Conservation (phyloP, 2,888 invertebrate species). For the Drosophila yooni region DNA sequence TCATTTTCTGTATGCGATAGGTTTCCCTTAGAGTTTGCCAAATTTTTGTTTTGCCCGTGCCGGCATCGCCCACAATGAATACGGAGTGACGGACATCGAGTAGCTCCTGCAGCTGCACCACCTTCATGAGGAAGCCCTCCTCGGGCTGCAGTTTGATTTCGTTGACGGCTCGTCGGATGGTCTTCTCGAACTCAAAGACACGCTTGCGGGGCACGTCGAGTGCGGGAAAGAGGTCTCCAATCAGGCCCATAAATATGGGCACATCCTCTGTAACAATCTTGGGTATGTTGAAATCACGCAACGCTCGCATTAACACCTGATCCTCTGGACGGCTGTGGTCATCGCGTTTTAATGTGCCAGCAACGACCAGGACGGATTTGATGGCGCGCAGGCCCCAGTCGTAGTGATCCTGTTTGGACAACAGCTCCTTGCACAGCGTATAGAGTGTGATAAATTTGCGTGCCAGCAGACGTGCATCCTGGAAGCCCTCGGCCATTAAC, state of each 20-base stretch:
- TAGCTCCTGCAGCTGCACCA: slow-evolving; percentile 96
- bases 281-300: slow-evolving; percentile 97
- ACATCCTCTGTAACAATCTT: slow-evolving; percentile 97
- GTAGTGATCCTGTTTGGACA: slow-evolving; percentile 98
- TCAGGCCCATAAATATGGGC: slow-evolving; percentile 97
- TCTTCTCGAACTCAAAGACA: slow-evolving; percentile 93
- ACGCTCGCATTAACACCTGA: slow-evolving; percentile 96
- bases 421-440: slow-evolving; percentile 94
- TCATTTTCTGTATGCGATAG: slow-evolving; percentile 88
- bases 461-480: slow-evolving; percentile 95
- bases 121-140: slow-evolving; percentile 94
- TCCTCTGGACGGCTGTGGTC: slow-evolving; percentile 94
- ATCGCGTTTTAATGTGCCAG: slow-evolving; percentile 94
- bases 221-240: slow-evolving; percentile 96
- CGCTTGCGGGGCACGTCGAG: slow-evolving; percentile 96
- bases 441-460: slow-evolving; percentile 98
- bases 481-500: slow-evolving; percentile 98
- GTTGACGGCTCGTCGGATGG: slow-evolving; percentile 90
- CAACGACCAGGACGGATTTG: slow-evolving; percentile 97
- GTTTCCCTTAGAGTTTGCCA: slow-evolving; percentile 96
- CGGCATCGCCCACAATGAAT: slow-evolving; percentile 93
- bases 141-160: slow-evolving; percentile 96
- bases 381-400: slow-evolving; percentile 99
- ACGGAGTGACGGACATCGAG: slow-evolving; percentile 98
- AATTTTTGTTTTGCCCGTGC: slow-evolving; percentile 96